These are phyloP conservation scores for Rhinella marina DNA, from an alignment of 2,797 vertebrate genomes.

Conservation along the genomic window DNA sequence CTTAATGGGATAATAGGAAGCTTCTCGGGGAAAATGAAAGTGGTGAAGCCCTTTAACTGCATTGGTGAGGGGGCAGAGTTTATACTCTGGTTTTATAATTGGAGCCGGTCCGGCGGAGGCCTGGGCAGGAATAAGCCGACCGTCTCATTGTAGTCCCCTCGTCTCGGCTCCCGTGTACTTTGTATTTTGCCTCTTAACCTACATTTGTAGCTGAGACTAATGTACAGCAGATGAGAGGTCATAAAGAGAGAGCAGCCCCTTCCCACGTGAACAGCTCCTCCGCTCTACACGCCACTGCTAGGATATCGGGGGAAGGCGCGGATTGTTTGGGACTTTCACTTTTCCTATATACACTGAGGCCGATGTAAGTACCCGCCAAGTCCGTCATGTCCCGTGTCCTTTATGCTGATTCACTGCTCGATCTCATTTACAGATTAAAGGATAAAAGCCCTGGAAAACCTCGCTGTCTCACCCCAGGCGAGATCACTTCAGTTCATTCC, in stretches of 20 bases:
- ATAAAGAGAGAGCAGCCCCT: constrained; percentile 7
- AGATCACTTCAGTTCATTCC: not conserved
- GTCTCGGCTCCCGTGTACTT: constrained; percentile 35
- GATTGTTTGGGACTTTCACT: constrained; percentile 16
- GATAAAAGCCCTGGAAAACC: constrained; percentile 7
- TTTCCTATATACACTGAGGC: not conserved
- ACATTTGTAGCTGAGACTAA: constrained; percentile 43
- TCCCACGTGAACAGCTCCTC: not conserved
- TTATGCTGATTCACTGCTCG: constrained; percentile 10
- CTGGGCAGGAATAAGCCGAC: not conserved
- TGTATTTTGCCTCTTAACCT: constrained; percentile 50
- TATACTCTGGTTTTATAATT: not conserved
- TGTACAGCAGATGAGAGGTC: constrained; percentile 40
- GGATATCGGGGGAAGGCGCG: not conserved
- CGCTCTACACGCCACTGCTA: not conserved
- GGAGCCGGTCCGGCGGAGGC: not conserved
- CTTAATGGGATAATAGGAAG: too few relatives aligned
- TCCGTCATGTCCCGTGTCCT: not conserved
- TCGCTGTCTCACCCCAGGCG: not conserved
- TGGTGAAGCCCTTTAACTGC: too few relatives aligned
- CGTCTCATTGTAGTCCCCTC: not conserved
- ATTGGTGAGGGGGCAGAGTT: too few relatives aligned
- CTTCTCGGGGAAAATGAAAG: not conserved
- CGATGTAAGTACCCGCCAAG: not conserved
- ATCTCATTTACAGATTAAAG: constrained; percentile 40